Conservation (phyloP, 2,797 vertebrate genomes). For the Chelon labrosus region DNA sequence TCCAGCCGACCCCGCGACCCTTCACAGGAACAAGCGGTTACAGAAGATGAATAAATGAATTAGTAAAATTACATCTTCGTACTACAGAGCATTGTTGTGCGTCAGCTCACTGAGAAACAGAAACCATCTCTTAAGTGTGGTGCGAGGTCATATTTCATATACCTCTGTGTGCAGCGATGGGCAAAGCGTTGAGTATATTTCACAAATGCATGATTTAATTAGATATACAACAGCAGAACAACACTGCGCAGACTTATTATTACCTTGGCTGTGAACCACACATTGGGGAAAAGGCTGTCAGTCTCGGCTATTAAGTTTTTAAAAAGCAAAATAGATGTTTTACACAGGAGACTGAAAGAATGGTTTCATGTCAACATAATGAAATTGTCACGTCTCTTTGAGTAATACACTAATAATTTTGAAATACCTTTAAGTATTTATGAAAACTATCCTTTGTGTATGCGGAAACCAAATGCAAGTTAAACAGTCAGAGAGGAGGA, state of each 20-base stretch:
- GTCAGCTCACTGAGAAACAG: constrained; percentile 15
- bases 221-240: constrained; percentile 24
- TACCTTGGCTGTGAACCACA: constrained; percentile 34
- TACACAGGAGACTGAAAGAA: too few relatives aligned
- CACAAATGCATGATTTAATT: constrained; percentile 53
- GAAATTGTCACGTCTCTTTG: too few relatives aligned
- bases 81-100: background rate
- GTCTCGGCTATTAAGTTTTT: constrained; percentile 1
- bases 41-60: too few relatives aligned
- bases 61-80: background rate
- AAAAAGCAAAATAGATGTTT: background rate
- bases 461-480: too few relatives aligned
- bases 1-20: too few relatives aligned
- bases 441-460: too few relatives aligned
- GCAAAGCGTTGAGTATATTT: constrained; percentile 16
- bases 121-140: constrained; percentile 27
- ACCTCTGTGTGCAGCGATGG: background rate
- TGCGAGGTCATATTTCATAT: constrained; percentile 43
- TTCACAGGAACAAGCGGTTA: too few relatives aligned
- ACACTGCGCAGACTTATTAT: constrained; percentile 35
- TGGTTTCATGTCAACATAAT: too few relatives aligned
- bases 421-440: too few relatives aligned
- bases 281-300: constrained; percentile 16
- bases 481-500: background rate
- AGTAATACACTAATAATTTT: too few relatives aligned